Conservation (phyloP, 2,888 invertebrate species). For the Philereme vetulata region DNA sequence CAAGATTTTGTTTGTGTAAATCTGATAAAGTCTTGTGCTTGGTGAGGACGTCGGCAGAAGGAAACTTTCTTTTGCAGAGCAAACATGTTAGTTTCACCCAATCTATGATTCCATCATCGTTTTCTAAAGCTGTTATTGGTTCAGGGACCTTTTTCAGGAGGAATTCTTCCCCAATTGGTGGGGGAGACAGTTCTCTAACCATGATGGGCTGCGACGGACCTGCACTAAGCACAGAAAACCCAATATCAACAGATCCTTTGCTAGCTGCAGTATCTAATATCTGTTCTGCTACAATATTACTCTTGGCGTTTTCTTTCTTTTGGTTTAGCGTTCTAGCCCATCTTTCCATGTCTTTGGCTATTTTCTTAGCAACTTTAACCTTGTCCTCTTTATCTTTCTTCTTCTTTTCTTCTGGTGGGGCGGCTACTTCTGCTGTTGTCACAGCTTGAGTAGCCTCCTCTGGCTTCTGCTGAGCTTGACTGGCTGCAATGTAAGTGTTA, state of each 20-base stretch:
- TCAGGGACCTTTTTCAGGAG: constrained; percentile 75
- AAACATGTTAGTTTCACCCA: constrained; percentile 96
- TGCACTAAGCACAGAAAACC: constrained; percentile 95
- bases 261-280: constrained; percentile 76
- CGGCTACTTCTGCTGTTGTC: constrained; percentile 58
- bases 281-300: constrained; percentile 75
- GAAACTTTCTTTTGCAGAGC: constrained; percentile 97
- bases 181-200: constrained; percentile 66
- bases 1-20: constrained; percentile 95
- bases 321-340: constrained; percentile 99
- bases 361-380: constrained; percentile 98
- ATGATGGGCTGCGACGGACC: constrained; percentile 62
- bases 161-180: constrained; percentile 62
- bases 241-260: constrained; percentile 95
- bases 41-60: constrained; percentile 92
- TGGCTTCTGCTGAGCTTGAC: constrained; percentile 65
- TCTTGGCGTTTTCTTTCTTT: constrained; percentile 90
- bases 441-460: constrained; percentile 61
- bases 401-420: constrained; percentile 83
- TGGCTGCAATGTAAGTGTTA: constrained; percentile 85
- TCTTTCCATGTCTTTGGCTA: constrained; percentile 92
- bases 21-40: constrained; percentile 97
- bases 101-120: constrained; percentile 92
- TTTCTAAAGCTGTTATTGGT: constrained; percentile 79
- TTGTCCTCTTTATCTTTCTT: constrained; percentile 94